Conservation (phyloP, 2,888 invertebrate species). For the Cryptocephalus moraei region DNA sequence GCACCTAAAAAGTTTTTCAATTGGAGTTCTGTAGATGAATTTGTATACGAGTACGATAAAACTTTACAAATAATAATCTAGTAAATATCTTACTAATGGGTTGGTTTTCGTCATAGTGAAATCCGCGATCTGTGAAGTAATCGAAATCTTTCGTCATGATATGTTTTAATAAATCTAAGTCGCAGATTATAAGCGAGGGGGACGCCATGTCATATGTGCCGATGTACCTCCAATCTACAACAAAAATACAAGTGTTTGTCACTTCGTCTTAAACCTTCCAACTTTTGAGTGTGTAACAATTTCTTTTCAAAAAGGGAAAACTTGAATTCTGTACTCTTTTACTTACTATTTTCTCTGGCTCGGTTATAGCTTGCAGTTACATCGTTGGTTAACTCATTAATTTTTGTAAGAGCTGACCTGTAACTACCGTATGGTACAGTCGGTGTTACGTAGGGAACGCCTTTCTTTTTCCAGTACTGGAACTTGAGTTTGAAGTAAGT, state of each 20-base stretch:
- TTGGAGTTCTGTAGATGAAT: neutral
- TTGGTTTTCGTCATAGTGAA: conserved; percentile 22
- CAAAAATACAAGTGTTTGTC: neutral
- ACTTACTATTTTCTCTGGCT: too few species aligned
- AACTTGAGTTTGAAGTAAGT: conserved; percentile 6
- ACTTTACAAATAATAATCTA: neutral
- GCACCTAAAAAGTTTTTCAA: conserved; percentile 6
- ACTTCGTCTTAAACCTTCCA: too few species aligned
- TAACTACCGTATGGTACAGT: conserved; percentile 8
- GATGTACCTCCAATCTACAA: conserved; percentile 1
- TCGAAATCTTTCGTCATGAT: conserved; percentile 9
- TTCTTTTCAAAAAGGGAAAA: too few species aligned
- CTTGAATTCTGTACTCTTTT: too few species aligned
- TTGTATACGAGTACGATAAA: neutral
- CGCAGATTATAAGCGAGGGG: neutral
- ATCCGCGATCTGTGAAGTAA: conserved; percentile 21
- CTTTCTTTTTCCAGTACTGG: conserved; percentile 5
- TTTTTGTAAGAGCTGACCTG: neutral
- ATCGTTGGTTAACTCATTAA: too few species aligned
- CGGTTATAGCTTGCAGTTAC: too few species aligned
- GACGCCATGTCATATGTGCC: neutral
- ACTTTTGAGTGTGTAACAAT: too few species aligned
- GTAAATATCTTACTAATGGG: too few species aligned
- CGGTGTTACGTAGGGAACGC: conserved; percentile 6
- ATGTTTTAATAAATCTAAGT: conserved; percentile 3